Percentiles rank a stretch among this genome's conserved stretches.
These are phyloP conservation scores for Drosophila hydei DNA, from an alignment of 1,140 invertebrate species.

Conservation along the genomic window DNA sequence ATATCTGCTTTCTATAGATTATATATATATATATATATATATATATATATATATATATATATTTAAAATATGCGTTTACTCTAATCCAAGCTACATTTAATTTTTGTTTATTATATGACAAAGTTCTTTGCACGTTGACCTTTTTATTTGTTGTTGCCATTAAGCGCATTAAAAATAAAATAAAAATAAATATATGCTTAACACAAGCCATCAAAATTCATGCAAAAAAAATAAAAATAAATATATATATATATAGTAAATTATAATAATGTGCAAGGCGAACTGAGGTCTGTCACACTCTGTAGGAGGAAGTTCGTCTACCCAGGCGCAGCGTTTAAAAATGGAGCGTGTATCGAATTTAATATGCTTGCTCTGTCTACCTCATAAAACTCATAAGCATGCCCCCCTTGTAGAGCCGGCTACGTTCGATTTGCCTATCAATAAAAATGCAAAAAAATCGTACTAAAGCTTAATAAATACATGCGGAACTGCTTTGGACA, in stretches of 20 bases:
- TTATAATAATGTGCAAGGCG: constrained; percentile 53
- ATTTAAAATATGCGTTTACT: background rate
- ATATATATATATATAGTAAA: constrained; percentile 11
- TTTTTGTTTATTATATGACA: constrained; percentile 14
- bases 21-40: too few species aligned
- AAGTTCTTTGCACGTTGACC: constrained; percentile 64
- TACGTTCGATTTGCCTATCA: constrained; percentile 34
- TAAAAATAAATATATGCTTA: constrained; percentile 31
- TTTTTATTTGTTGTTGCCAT: constrained; percentile 39
- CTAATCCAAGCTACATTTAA: background rate
- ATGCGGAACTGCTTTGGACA: constrained; percentile 34
- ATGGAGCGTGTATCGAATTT: constrained; percentile 73
- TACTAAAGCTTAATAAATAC: constrained; percentile 31
- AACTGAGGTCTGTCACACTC: constrained; percentile 39
- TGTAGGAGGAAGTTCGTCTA: constrained; percentile 69
- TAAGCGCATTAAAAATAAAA: constrained; percentile 36
- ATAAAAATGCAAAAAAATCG: constrained; percentile 28
- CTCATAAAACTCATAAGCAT: constrained; percentile 37
- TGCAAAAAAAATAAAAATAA: constrained; percentile 31
- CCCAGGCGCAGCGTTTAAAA: constrained; percentile 48
- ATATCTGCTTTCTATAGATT: too few species aligned
- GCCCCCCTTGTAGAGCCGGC: constrained; percentile 13
- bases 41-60: too few species aligned
- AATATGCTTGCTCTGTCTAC: constrained; percentile 44
- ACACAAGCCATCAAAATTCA: constrained; percentile 49